Evolutionary conservation across 2,797 vertebrate species (phyloP).

Genomic region (Neosalanx taihuensis): DNA sequence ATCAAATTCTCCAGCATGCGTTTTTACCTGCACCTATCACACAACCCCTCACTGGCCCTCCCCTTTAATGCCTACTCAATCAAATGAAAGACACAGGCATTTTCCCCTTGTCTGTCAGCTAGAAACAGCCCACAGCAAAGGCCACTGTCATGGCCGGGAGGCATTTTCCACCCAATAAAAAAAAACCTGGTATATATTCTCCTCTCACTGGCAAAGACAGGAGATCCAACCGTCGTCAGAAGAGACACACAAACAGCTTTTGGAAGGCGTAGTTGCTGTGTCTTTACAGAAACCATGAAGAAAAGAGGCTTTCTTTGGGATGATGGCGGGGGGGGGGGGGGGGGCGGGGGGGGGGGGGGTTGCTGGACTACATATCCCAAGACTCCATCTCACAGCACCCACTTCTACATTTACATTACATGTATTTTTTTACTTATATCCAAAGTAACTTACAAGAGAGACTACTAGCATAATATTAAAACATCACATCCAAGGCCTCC

Average conservation of each 20-base stretch:
- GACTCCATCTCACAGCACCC: background rate
- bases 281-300: background rate
- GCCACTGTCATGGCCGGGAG: slow-evolving; percentile 7
- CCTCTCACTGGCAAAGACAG: slow-evolving; percentile 8
- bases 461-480: slow-evolving; percentile 1
- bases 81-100: slow-evolving; percentile 21
- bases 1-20: background rate
- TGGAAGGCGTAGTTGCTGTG: background rate
- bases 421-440: too few relatives aligned
- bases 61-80: slow-evolving; percentile 11
- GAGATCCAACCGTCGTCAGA: background rate
- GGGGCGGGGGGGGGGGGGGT: background rate
- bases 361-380: background rate
- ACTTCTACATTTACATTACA: background rate
- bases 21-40: slow-evolving; percentile 11
- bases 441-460: too few relatives aligned
- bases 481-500: background rate
- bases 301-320: background rate
- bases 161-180: slow-evolving; percentile 26
- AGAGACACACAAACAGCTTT: background rate
- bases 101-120: slow-evolving; percentile 30
- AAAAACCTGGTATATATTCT: background rate
- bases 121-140: slow-evolving; percentile 5
- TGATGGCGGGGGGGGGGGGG: background rate
- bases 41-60: background rate